Evolutionary conservation across 2,888 invertebrate genomes (phyloP), one percentile per base, ranked within the genome.

Genomic region (Oxycera nigricornis): DNA sequence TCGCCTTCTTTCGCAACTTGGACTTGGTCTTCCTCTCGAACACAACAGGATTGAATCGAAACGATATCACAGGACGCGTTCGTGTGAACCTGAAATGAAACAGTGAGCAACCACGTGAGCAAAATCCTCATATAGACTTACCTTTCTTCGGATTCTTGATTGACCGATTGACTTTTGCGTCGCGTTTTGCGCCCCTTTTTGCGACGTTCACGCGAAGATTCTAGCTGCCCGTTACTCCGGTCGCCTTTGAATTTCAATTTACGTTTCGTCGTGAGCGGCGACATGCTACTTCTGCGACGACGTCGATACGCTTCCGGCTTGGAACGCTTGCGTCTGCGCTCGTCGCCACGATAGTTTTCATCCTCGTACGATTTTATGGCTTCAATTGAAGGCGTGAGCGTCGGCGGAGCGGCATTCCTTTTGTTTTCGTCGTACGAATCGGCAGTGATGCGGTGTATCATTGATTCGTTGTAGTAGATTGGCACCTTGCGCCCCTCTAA

Each of bases 281-380:
- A 70, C 1, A 4, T 26, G 0, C 22, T 22, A 26, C 52, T 31
- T 4, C 70, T 9, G 7, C 70, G 24, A 22, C 52, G 52, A 14
- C 70, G 35, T 2, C 70, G 31, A 30, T 73, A 61, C 1, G 65
- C 65, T 17, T 55, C 65, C 6, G 65, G 46, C 7, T 65, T 65
- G 11, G 22, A 52, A 1, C 35, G 28, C n/a, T 31, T 50, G 1
- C 46, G 39, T 17, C 14, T 20, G 1, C 28, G 50, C 17, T 72
- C 26, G 11, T 70, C 61, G 28, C 20, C 30, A 3, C 22, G 2
- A 39, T 68, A 68, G 20, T 74, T 70, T 1, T 62, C 73, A 30
- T 76, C 74, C 9, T 70, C 52, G 35, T 76, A 76, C 7, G 26
- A 46, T 59, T 74, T 74, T n/a, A 76, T 74, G 3, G 76, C 76